phyloP scores from a whole-genome alignment of 2,888 invertebrate species.

The Eremobia ochroleuca region DNA sequence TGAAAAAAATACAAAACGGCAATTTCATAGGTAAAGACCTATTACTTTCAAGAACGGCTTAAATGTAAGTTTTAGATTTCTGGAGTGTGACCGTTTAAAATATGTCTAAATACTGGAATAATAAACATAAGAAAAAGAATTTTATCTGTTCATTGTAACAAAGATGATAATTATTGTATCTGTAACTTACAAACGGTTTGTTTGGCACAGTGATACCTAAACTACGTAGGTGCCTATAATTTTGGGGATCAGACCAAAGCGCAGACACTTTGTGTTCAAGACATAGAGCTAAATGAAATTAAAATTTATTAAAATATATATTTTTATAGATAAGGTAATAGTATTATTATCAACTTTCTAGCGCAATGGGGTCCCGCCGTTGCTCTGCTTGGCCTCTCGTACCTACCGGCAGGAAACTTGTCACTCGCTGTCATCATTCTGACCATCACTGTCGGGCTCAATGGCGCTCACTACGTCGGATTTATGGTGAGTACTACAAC shows the following conservation, averaged over 20 bases:
- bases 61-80: background rate
- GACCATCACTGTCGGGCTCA: conserved; percentile 94
- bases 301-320: too few species aligned
- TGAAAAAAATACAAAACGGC: too few species aligned
- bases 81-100: background rate
- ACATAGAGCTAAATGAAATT: background rate
- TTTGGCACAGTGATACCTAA: background rate
- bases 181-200: background rate
- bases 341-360: conserved; percentile 67
- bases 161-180: background rate
- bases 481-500: conserved; percentile 89
- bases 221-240: background rate
- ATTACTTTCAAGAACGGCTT: background rate
- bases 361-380: conserved; percentile 93
- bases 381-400: conserved; percentile 92
- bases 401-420: conserved; percentile 89
- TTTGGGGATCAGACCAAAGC: background rate
- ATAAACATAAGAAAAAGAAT: background rate
- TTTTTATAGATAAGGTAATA: background rate
- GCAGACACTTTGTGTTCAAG: background rate
- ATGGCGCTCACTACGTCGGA: conserved; percentile 94
- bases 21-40: too few species aligned
- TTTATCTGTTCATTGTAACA: background rate
- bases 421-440: conserved; percentile 92
- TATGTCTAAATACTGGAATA: background rate